Evolutionary conservation across 2,888 invertebrate genomes (phyloP), one percentile per base, ranked within the genome.

Genomic region (Caenorhabditis sp.): DNA sequence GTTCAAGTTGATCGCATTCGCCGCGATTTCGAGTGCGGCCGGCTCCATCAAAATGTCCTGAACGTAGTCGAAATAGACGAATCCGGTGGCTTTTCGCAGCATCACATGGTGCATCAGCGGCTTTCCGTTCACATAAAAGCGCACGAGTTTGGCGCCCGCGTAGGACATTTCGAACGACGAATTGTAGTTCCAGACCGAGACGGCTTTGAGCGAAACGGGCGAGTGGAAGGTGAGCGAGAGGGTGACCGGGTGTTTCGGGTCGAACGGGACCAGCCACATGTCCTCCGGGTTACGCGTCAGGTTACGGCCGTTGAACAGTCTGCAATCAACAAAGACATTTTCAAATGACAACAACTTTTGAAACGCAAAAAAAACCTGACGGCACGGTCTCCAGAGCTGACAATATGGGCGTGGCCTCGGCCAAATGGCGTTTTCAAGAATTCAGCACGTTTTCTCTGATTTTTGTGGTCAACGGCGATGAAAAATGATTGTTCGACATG

Each of bases 111-210:
- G 89, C 7, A 90, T 90, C 9, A 91, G 79, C 15, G 81, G 65
- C 50, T 88, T 85, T 7, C 89, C 89, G 79, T 91, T 90, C 22
- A 90, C 85, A 50, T 85, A 86, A 8, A 91, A 88, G 76, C 90
- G 89, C n/a, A 90, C 85, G 24, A 87, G 84, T 46, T 83, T 68
- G 35, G 90, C 91, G 68, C 91, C 91, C 76, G 90, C 88, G 78
- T 90, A 91, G 1, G 91, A 90, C 72, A 91, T 89, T 79, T 94
- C 94, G 85, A 93, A 91, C 81, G 92, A 93, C 65, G 92, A 93
- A 89, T 94, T 94, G 90, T 94, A 94, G 90, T 94, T 94, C 94
- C 94, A 94, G 50, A 94, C 86, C 55, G 93, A 91, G 26, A 94
- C 90, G 58, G 93, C 91, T 32, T 45, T 73, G 1, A 30, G 30